Conservation (phyloP, 2,113 vertebrate species). For the Muscicapa adusta region DNA sequence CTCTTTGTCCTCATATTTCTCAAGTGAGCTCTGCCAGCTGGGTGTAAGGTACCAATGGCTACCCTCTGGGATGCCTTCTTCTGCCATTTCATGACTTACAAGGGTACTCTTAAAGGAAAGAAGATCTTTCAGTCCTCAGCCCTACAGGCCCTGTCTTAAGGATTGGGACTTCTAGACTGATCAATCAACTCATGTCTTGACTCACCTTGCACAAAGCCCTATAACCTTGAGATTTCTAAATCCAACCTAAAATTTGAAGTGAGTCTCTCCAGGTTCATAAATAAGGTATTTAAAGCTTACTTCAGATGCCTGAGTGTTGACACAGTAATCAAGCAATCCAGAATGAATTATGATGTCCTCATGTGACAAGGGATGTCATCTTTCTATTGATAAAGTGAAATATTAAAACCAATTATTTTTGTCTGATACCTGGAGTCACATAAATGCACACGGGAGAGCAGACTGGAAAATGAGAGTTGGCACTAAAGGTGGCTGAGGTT, state of each 20-base stretch:
- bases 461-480: not conserved
- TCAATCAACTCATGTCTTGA: not conserved
- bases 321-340: not conserved
- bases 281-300: not conserved
- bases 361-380: not conserved
- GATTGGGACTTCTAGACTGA: fast-evolving
- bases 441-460: not conserved
- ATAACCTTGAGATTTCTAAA: not conserved
- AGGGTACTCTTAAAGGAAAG: not conserved
- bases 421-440: not conserved
- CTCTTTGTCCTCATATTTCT: not conserved
- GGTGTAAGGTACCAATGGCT: not conserved
- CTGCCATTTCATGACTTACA: not conserved
- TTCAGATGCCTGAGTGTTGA: not conserved
- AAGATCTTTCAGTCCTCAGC: not conserved
- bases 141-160: not conserved
- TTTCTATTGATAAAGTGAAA: conserved; percentile 38
- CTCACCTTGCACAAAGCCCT: not conserved
- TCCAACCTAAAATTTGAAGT: not conserved
- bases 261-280: not conserved
- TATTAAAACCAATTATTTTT: conserved; percentile 2
- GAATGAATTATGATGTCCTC: not conserved
- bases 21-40: not conserved
- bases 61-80: not conserved
- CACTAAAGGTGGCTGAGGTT: not conserved